These are phyloP conservation scores for Antheraea mylitta DNA, from an alignment of 1,140 invertebrate genomes.

Conservation along the genomic window DNA sequence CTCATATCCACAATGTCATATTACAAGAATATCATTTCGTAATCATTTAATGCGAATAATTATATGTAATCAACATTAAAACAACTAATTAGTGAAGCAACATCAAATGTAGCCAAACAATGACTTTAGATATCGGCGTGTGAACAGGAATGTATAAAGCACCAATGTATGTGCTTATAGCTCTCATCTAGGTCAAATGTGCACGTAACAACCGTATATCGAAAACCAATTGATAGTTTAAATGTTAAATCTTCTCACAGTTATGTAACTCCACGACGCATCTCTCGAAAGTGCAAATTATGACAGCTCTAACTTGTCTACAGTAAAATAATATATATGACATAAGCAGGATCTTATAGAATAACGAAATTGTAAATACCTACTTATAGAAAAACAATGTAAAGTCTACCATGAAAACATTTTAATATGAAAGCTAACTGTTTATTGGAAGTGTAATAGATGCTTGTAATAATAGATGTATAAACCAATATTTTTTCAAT, in stretches of 20 bases:
- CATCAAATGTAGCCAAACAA: not conserved
- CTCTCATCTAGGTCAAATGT: slow-evolving; percentile 29
- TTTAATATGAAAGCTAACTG: not conserved
- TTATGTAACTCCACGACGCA: slow-evolving; percentile 34
- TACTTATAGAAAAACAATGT: not conserved
- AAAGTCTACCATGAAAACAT: not conserved
- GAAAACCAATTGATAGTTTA: slow-evolving; percentile 33
- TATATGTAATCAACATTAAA: not conserved
- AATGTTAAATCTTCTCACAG: slow-evolving; percentile 38
- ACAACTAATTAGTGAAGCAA: not conserved
- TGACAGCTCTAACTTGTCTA: slow-evolving; percentile 7
- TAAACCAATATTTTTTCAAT: no score
- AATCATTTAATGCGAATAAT: not conserved
- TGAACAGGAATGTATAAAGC: not conserved
- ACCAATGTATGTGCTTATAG: not conserved
- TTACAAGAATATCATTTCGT: not conserved
- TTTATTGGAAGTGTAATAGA: no score
- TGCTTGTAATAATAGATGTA: no score
- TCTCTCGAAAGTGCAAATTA: slow-evolving; percentile 29
- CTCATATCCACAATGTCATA: not conserved
- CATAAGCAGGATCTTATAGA: not conserved
- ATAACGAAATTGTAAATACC: not conserved
- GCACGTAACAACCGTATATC: slow-evolving; percentile 36
- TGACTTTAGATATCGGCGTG: not conserved
- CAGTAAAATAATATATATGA: not conserved